These are phyloP conservation scores for Pandion haliaetus DNA, from an alignment of 2,113 vertebrate genomes.

Conservation along the genomic window DNA sequence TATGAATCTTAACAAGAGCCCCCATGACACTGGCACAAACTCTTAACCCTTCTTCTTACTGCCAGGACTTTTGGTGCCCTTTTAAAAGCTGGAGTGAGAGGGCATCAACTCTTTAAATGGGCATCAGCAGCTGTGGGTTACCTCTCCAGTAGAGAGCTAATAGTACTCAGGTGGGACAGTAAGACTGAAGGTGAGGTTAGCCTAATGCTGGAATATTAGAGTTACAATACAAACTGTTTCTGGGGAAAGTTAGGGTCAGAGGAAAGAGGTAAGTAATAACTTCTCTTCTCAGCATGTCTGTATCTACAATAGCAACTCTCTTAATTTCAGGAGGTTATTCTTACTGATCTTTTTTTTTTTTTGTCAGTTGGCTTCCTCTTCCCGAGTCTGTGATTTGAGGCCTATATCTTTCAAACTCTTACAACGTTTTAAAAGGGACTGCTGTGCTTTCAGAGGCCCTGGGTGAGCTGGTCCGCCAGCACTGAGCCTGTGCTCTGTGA, in stretches of 20 bases:
- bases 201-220: not conserved
- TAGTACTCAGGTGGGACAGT: not conserved
- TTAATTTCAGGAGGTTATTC: not conserved
- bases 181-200: not conserved
- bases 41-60: not conserved
- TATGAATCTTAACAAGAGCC: not conserved
- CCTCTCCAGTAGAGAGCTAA: not conserved
- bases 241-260: not conserved
- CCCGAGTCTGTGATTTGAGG: not conserved
- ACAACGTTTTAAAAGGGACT: not conserved
- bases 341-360: not conserved
- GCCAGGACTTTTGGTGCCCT: not conserved
- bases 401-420: not conserved
- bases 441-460: not conserved
- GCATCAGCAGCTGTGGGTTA: not conserved
- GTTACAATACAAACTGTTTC: not conserved
- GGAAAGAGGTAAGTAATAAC: not conserved
- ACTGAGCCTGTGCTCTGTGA: not conserved
- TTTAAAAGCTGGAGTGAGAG: not conserved
- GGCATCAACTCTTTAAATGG: not conserved
- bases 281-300: not conserved
- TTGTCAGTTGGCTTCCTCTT: not conserved
- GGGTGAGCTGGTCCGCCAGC: not conserved
- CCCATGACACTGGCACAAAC: not conserved
- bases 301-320: not conserved